Evolutionary conservation across 2,797 vertebrate species (phyloP).

Genomic region (Morelia viridis): DNA sequence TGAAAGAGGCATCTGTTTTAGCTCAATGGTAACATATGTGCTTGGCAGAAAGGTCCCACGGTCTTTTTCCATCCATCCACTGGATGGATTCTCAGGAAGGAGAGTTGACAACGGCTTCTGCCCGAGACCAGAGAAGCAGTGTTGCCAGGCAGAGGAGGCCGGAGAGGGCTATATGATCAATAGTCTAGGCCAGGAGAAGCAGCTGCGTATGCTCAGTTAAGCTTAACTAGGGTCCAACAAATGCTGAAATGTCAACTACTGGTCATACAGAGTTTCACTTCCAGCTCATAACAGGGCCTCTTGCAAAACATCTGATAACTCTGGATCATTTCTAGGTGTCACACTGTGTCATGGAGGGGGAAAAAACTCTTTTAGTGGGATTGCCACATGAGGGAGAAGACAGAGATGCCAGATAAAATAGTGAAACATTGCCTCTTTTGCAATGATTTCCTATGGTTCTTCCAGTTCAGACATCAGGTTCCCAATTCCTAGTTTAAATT

Average conservation of each 20-base stretch:
- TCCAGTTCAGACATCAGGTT: background rate
- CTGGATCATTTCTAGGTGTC: slow-evolving; percentile 43
- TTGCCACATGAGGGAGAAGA: slow-evolving; percentile 11
- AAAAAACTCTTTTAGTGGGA: slow-evolving; percentile 55
- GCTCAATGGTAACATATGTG: background rate
- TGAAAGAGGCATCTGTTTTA: background rate
- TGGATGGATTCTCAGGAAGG: background rate
- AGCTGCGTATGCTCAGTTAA: background rate
- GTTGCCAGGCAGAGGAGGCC: background rate
- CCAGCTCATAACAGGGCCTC: slow-evolving; percentile 45
- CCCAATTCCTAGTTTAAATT: background rate
- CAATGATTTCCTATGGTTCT: slow-evolving; percentile 2
- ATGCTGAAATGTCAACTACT: slow-evolving; percentile 58
- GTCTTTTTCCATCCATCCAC: background rate
- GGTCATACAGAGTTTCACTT: slow-evolving; percentile 55
- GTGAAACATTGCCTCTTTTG: background rate
- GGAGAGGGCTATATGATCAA: background rate
- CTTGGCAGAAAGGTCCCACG: background rate
- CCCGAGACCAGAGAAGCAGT: too few relatives aligned
- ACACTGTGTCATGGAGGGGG: slow-evolving; percentile 28
- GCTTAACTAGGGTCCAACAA: background rate
- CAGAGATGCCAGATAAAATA: slow-evolving; percentile 33
- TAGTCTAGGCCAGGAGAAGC: background rate
- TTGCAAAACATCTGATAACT: slow-evolving; percentile 67
- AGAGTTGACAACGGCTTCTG: background rate